Conservation (phyloP, 1,140 invertebrate species). For the Pseudomyrmex flavicornis region DNA sequence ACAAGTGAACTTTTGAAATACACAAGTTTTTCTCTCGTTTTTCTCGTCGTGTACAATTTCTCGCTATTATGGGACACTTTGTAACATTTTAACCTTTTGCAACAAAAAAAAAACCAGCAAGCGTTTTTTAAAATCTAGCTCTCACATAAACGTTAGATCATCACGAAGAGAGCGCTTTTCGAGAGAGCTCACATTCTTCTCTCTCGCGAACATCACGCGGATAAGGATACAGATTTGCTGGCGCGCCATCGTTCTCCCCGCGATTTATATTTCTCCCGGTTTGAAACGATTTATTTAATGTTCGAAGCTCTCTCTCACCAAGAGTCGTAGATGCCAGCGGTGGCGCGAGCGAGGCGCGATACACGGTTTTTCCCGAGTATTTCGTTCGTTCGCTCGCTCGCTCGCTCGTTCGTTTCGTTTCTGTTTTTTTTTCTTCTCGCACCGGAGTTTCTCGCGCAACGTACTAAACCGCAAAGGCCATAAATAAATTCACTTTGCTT, state of each 20-base stretch:
- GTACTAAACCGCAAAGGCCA: conserved; percentile 35
- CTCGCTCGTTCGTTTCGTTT: too few relatives aligned
- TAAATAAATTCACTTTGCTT: conserved; percentile 60
- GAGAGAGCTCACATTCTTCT: neutral
- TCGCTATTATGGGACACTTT: neutral
- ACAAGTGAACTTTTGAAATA: too few relatives aligned
- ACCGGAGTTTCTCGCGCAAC: conserved; percentile 43
- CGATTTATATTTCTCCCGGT: conserved; percentile 55
- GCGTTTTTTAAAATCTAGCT: neutral
- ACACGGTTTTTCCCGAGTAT: conserved; percentile 34
- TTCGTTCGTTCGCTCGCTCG: neutral
- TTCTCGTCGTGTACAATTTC: too few relatives aligned
- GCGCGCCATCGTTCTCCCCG: conserved; percentile 37
- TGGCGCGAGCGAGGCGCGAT: conserved; percentile 31
- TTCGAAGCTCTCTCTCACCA: conserved; percentile 28
- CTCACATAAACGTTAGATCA: neutral
- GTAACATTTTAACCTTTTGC: neutral
- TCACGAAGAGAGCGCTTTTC: neutral
- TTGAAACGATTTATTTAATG: conserved; percentile 60
- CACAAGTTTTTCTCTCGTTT: too few relatives aligned
- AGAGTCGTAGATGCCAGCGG: conserved; percentile 38
- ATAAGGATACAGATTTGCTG: conserved; percentile 35
- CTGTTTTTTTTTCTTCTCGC: conserved; percentile 13
- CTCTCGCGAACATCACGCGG: neutral
- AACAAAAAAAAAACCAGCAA: neutral